Conservation (phyloP, 2,797 vertebrate species). For the Anas acuta region DNA sequence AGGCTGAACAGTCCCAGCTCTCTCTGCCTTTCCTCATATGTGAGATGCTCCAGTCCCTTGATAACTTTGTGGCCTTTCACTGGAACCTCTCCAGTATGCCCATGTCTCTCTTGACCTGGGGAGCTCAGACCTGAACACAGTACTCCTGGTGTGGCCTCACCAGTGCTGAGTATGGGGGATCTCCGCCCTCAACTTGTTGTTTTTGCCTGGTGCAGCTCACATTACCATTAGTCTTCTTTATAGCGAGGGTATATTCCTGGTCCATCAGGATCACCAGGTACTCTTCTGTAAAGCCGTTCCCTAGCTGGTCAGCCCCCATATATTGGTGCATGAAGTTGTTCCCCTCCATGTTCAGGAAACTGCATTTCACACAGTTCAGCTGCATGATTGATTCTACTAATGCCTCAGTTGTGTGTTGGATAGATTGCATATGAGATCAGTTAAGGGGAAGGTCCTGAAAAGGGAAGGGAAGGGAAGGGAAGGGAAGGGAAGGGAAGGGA, state of each 20-base stretch:
- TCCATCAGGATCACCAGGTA: neutral
- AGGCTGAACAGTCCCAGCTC: neutral
- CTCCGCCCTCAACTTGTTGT: accelerated
- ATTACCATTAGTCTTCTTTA: neutral
- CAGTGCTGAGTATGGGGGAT: neutral
- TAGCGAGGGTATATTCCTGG: neutral
- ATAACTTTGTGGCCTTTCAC: neutral
- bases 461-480: neutral
- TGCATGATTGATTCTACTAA: neutral
- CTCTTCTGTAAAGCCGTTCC: neutral
- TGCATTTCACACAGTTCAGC: neutral
- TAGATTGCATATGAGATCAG: neutral
- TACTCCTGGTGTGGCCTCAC: neutral
- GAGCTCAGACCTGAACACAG: neutral
- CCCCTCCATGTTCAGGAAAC: neutral
- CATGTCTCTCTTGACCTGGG: too few species aligned
- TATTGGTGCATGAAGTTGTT: neutral
- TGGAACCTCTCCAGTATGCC: neutral
- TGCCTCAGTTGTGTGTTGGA: neutral
- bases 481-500: neutral
- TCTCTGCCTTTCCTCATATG: neutral
- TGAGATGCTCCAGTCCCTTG: neutral
- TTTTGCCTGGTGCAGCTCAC: neutral
- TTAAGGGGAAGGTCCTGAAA: neutral
- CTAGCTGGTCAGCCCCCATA: too few species aligned